A percentile compares a stretch with the other conserved stretches of the same genome.
These are phyloP conservation scores for Calyptommatus sinebrachiatus DNA, from an alignment of 2,113 vertebrate genomes.

Conservation along the genomic window DNA sequence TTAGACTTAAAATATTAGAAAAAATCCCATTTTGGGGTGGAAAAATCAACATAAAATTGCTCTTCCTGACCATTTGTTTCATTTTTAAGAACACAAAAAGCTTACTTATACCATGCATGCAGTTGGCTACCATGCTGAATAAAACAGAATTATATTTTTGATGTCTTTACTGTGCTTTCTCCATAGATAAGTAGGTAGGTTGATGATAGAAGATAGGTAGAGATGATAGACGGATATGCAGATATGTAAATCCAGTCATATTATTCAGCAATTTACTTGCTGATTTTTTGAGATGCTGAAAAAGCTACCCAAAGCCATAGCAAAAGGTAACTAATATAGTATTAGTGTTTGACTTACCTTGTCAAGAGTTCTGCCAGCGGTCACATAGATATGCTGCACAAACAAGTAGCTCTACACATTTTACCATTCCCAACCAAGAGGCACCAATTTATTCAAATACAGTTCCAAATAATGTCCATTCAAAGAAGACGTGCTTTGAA, in stretches of 20 bases:
- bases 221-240: background rate
- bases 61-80: no score
- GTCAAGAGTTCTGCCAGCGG: background rate
- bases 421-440: background rate
- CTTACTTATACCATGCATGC: no score
- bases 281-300: background rate
- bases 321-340: background rate
- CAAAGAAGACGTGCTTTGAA: slow-evolving; percentile 2
- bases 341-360: background rate
- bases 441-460: background rate
- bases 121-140: no score
- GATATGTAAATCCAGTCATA: background rate
- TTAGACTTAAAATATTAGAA: no score
- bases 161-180: no score
- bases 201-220: no score
- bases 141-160: no score
- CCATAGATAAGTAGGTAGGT: no score
- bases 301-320: background rate
- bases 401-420: slow-evolving; percentile 3
- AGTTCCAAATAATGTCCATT: background rate
- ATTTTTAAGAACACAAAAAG: no score
- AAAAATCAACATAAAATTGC: no score
- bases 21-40: no score
- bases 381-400: background rate
- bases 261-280: background rate